Evolutionary conservation across 2,888 invertebrate genomes (phyloP).

Genomic region (Sphaeridia pumilis): DNA sequence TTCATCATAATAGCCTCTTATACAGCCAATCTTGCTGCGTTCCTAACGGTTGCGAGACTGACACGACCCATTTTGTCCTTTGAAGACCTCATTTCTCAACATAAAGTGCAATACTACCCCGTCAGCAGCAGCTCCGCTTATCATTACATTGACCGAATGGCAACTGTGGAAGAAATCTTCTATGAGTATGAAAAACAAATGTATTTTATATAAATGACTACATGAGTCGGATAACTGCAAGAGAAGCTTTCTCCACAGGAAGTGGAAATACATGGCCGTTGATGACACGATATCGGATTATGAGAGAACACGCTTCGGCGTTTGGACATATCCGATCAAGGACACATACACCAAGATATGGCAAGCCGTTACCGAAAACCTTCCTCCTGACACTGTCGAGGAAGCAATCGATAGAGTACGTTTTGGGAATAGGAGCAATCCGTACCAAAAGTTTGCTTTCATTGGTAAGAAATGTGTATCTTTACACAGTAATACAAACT

Average conservation of each 20-base stretch:
- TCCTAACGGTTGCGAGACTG: slow-evolving; percentile 69
- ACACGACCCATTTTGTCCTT: slow-evolving; percentile 83
- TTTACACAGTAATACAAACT: background rate
- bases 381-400: slow-evolving; percentile 50
- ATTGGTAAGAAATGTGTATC: background rate
- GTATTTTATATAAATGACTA: background rate
- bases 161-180: slow-evolving; percentile 82
- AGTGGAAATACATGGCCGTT: slow-evolving; percentile 91
- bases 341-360: slow-evolving; percentile 98
- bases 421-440: background rate
- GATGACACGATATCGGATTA: slow-evolving; percentile 81
- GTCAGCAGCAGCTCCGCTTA: slow-evolving; percentile 74
- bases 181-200: slow-evolving; percentile 60
- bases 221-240: background rate
- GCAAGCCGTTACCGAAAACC: slow-evolving; percentile 77
- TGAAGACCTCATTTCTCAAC: slow-evolving; percentile 86
- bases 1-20: slow-evolving; percentile 94
- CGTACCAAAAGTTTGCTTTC: background rate
- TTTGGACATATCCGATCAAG: slow-evolving; percentile 97
- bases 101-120: slow-evolving; percentile 90
- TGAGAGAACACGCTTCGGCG: slow-evolving; percentile 82
- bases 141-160: slow-evolving; percentile 91
- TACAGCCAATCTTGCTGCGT: slow-evolving; percentile 94
- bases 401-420: background rate
- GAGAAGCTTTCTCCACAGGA: background rate